Conservation (phyloP, 2,113 vertebrate species). For the Orycteropus afer region DNA sequence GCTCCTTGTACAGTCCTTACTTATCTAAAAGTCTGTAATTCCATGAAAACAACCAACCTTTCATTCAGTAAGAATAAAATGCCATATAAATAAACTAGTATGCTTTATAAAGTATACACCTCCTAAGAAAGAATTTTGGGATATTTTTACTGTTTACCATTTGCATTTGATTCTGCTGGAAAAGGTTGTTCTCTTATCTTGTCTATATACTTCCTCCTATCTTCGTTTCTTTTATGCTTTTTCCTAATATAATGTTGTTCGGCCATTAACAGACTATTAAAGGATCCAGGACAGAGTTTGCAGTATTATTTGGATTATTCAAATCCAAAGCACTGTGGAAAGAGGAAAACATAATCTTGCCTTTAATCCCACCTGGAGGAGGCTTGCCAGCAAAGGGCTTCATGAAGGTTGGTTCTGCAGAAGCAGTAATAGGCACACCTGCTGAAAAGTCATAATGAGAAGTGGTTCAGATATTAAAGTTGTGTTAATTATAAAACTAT, state of each 20-base stretch:
- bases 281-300: conserved; percentile 87
- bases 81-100: conserved; percentile 1
- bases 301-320: conserved; percentile 88
- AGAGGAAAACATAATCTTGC: conserved; percentile 41
- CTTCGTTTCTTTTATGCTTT: conserved; percentile 91
- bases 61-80: conserved; percentile 23
- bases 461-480: conserved; percentile 10
- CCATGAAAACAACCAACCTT: conserved; percentile 23
- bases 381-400: conserved; percentile 57
- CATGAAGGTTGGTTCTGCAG: conserved; percentile 49
- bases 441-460: conserved; percentile 60
- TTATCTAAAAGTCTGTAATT: conserved; percentile 41
- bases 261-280: conserved; percentile 88
- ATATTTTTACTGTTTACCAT: conserved; percentile 67
- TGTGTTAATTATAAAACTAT: conserved; percentile 5
- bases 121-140: conserved; percentile 23
- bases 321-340: conserved; percentile 76
- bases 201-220: conserved; percentile 84
- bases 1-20: background rate
- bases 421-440: conserved; percentile 60
- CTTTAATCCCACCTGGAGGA: conserved; percentile 56
- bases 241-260: conserved; percentile 90
- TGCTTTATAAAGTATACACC: conserved; percentile 53
- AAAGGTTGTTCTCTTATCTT: conserved; percentile 82
- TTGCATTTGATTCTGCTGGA: conserved; percentile 75